Base-by-base conservation (phyloP, 2,113 vertebrate species). In the Corythaixoides concolor region DNA sequence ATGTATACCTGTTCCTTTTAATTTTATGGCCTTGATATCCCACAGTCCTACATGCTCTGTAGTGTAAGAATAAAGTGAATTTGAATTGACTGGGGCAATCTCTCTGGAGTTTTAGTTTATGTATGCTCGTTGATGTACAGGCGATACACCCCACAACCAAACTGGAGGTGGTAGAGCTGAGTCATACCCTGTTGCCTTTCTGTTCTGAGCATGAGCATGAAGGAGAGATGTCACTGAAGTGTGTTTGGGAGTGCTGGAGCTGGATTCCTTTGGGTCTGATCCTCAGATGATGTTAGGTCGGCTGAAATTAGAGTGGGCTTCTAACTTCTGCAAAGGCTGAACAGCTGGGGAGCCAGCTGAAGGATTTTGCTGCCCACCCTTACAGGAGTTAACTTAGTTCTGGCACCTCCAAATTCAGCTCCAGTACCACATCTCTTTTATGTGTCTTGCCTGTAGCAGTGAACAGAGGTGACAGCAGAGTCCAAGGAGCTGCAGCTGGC, bases 1-100 rank as follows among this genome's bases (percentile, higher is more conserved):
- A 37, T 85, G 43, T 69, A 8, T 89, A 85, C 88, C 64, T 70
- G 39, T 95, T 94, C n/a, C n/a, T 93, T 87, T 87, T 58, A 82
- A 47, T 90, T 95, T 90, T 82, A 74, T 3, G 0, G 5, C 78
- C 56, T 88, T 69, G 39, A 28, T 89, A 60, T 75, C 62, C 45
- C 53, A 45, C 16, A 50, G 62, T 81, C 56, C 68, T 90, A 53
- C 58, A 13, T 59, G 33, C 39, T 75, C 55, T 90, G n/a, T 66
- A 72, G 56, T 88, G n/a, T 60, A 56, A 83, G 72, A 77, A 90
- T 45, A 37, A 92, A 89, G 24, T 58, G 68, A 82, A 64, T 30
- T 79, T 76, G 32, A 64, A 66, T 45, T 81, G 53, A 12, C 72
- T 52, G 9, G 32, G 39, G 33, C 64, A 62, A 62, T 45, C 35